Conservation (phyloP, 2,888 invertebrate genomes). For the Acanthosoma haemorrhoidale region DNA sequence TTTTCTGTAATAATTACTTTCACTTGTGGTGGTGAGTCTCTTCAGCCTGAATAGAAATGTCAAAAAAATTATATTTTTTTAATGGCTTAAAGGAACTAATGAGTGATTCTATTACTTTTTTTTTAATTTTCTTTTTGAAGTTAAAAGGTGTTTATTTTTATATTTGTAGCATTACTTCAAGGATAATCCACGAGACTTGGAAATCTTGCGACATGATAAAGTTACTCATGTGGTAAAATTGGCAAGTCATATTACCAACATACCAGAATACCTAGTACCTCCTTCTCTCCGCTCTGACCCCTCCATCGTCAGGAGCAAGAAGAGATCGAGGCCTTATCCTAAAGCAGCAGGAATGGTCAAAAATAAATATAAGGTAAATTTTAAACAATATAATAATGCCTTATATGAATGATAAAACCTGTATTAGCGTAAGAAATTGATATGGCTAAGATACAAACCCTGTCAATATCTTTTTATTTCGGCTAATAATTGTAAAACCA, state of each 20-base stretch:
- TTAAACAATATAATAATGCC: too few species aligned
- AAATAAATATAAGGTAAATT: conserved; percentile 19
- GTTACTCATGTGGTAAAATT: conserved; percentile 77
- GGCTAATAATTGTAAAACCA: too few species aligned
- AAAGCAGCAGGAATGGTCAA: conserved; percentile 17
- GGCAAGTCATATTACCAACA: conserved; percentile 79
- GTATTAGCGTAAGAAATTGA: too few species aligned
- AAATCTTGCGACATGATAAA: conserved; percentile 78
- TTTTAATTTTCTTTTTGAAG: background rate
- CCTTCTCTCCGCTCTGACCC: conserved; percentile 64
- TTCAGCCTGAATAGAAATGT: too few species aligned
- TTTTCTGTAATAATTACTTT: too few species aligned
- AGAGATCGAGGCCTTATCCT: conserved; percentile 30
- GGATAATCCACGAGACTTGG: conserved; percentile 82
- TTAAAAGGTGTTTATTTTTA: background rate
- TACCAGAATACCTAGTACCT: conserved; percentile 89
- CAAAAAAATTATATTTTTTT: background rate
- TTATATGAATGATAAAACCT: too few species aligned
- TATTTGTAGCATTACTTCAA: conserved; percentile 73
- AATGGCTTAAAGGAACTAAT: background rate
- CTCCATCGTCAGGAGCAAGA: conserved; percentile 47
- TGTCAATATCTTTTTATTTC: too few species aligned
- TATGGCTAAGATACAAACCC: too few species aligned
- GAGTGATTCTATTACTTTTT: background rate
- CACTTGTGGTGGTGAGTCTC: too few species aligned